Percentiles rank a stretch among this genome's conserved stretches.
Evolutionary conservation across 1,140 invertebrate genomes (phyloP).

Genomic region (Drosophila suzukii): DNA sequence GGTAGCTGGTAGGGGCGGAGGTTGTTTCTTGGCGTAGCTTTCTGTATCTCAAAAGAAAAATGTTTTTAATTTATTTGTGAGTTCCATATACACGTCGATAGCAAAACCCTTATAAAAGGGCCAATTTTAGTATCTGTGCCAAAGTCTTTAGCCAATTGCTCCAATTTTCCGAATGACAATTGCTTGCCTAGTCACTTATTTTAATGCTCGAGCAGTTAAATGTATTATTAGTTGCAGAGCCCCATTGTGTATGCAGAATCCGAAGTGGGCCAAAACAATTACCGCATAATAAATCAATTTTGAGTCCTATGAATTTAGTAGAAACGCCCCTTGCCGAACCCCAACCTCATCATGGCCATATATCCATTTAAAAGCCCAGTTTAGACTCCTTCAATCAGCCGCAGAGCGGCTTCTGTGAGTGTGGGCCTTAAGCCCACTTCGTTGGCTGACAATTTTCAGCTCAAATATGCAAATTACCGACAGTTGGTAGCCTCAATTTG

Average conservation of each 20-base stretch:
- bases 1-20: too few species aligned
- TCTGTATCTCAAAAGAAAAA: too few species aligned
- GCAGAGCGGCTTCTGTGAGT: slow-evolving; percentile 36
- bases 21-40: too few species aligned
- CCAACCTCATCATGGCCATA: slow-evolving; percentile 2
- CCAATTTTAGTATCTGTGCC: slow-evolving; percentile 12
- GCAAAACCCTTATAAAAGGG: background rate
- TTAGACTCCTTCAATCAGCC: slow-evolving; percentile 53
- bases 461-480: slow-evolving; percentile 76
- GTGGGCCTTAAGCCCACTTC: slow-evolving; percentile 6
- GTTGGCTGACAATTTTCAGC: slow-evolving; percentile 65
- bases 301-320: slow-evolving; percentile 63
- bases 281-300: slow-evolving; percentile 79
- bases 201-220: slow-evolving; percentile 52
- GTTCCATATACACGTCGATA: background rate
- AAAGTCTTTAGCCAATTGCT: slow-evolving; percentile 33
- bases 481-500: slow-evolving; percentile 76
- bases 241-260: slow-evolving; percentile 64
- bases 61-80: too few species aligned
- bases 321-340: slow-evolving; percentile 7
- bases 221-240: slow-evolving; percentile 65
- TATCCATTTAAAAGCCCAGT: slow-evolving; percentile 11
- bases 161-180: slow-evolving; percentile 11
- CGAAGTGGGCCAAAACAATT: slow-evolving; percentile 77
- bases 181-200: slow-evolving; percentile 46